Evolutionary conservation across 2,113 vertebrate genomes (phyloP), one percentile per base, ranked within the genome.

Genomic region (Xyliphius kryptos): DNA sequence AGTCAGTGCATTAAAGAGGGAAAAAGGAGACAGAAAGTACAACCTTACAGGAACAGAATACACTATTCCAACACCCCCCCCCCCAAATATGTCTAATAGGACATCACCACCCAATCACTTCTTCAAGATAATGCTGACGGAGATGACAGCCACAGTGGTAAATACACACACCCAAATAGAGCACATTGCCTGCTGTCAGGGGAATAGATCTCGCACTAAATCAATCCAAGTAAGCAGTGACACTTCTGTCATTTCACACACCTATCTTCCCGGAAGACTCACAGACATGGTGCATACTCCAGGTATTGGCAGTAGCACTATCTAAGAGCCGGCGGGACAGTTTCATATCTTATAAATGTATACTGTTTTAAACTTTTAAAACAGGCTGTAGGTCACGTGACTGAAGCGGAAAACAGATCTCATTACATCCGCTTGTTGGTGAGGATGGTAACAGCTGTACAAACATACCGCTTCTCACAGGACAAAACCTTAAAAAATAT

Each of bases 31-130:
- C 32, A 47, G 50, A 70, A 21, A 69, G 41, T 61, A 48, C 48
- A 36, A 32, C 49, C 19, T 21, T n/a, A 10, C 46, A 47, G 15
- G 56, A 68, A 15, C 26, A 67, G 70, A n/a, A n/a, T n/a, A n/a
- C n/a, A n/a, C n/a, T n/a, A n/a, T n/a, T n/a, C 60, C 65, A 51
- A 48, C 66, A 50, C 66, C 57, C 17, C 51, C 22, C 37, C 48
- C n/a, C n/a, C n/a, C 66, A 66, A 58, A 61, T 49, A 32, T 62
- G 66, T 66, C 66, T 72, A 75, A 69, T 75, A 75, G 67, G 50
- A 69, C 74, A 75, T 72, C 67, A 72, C 67, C 62, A 48, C 58
- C 48, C 46, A 61, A 69, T 75, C 62, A 72, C 44, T 63, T 72
- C 63, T 44, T 49, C 55, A 20, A 48, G 49, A 22, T 65, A 63